phyloP scores from a whole-genome alignment of 2,888 invertebrate genomes.

The Steinernema hermaphroditum region DNA sequence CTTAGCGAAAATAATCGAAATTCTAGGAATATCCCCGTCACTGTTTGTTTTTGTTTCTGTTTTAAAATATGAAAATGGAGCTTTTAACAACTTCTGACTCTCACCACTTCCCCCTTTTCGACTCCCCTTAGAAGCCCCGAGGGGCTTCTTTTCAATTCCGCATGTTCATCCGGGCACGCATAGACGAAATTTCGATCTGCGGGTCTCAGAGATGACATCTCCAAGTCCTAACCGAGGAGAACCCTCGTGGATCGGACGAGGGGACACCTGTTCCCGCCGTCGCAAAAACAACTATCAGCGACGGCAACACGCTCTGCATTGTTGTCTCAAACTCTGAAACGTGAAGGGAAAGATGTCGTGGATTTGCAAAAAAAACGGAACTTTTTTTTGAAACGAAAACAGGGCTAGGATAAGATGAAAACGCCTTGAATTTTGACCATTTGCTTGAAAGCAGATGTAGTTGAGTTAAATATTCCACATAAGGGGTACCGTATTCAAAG shows the following conservation, averaged over 20 bases:
- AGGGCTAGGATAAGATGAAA: constrained; percentile 22
- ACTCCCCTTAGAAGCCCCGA: neutral
- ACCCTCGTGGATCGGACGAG: neutral
- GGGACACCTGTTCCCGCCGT: constrained; percentile 11
- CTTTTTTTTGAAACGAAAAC: no score
- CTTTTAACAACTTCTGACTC: neutral
- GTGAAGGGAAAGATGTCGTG: neutral
- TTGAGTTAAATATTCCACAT: no score
- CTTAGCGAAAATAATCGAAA: constrained; percentile 19
- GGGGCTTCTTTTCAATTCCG: no score
- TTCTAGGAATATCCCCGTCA: neutral
- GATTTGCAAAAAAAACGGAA: constrained; percentile 12
- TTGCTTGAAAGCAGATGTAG: no score
- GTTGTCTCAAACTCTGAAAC: constrained; percentile 21
- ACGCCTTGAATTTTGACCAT: constrained; percentile 29
- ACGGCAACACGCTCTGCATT: constrained; percentile 30
- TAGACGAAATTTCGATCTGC: neutral
- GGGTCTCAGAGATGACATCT: neutral
- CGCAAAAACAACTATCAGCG: constrained; percentile 29
- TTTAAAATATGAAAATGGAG: constrained; percentile 4
- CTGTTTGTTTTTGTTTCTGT: neutral
- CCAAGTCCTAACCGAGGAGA: neutral
- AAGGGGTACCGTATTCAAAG: no score
- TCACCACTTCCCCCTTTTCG: constrained; percentile 17
- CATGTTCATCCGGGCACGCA: neutral